These are phyloP conservation scores for Sebastolobus alascanus DNA, from an alignment of 2,797 vertebrate species.

Conservation along the genomic window DNA sequence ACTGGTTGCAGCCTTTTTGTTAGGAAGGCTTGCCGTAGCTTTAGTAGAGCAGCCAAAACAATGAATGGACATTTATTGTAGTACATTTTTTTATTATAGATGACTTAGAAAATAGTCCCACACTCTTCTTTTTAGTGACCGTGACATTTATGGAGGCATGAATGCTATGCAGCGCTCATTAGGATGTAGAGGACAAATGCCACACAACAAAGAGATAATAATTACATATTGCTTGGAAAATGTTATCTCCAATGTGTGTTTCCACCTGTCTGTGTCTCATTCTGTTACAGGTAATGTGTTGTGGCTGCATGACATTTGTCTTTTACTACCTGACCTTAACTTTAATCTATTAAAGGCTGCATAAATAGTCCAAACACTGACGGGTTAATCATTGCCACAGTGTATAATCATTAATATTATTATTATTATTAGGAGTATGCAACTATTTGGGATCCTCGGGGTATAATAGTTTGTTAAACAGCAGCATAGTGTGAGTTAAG, in stretches of 20 bases:
- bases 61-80: neutral
- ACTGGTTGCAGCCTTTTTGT: neutral
- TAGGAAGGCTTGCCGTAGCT: neutral
- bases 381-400: neutral
- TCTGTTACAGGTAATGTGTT: neutral
- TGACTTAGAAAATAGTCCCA: neutral
- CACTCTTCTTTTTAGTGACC: neutral
- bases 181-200: slow-evolving; percentile 6
- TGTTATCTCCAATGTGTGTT: slow-evolving; percentile 17
- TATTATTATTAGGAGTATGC: neutral
- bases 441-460: slow-evolving; percentile 2
- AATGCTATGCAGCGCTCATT: neutral
- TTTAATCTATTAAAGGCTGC: neutral
- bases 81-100: slow-evolving; percentile 5
- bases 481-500: neutral
- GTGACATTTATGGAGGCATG: slow-evolving; percentile 14
- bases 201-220: slow-evolving; percentile 1
- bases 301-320: slow-evolving; percentile 4
- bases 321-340: neutral
- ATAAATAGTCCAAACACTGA: neutral
- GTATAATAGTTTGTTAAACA: slow-evolving; percentile 4
- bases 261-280: slow-evolving; percentile 12
- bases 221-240: slow-evolving; percentile 15
- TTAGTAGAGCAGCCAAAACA: neutral
- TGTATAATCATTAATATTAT: neutral